Conservation (phyloP, 1,140 invertebrate species). For the Eriosoma lanigerum region DNA sequence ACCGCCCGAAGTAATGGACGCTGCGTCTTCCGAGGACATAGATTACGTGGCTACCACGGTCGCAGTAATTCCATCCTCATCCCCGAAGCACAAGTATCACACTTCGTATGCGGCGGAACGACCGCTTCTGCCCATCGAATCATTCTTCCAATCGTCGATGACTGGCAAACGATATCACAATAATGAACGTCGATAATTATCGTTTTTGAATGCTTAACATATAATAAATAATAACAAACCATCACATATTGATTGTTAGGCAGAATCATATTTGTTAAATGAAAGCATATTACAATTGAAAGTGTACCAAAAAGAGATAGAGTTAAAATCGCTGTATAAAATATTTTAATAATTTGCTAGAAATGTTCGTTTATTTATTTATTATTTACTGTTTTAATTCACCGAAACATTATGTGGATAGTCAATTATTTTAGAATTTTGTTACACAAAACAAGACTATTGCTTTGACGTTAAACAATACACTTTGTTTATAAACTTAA, state of each 20-base stretch:
- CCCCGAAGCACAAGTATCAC: constrained; percentile 6
- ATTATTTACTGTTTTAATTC: neutral
- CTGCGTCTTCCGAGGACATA: constrained; percentile 27
- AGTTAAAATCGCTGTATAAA: too few species aligned
- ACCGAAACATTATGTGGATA: neutral
- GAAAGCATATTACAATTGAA: too few species aligned
- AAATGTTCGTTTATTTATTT: neutral
- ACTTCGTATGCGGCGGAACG: constrained; percentile 59
- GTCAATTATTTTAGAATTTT: neutral
- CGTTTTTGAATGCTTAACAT: neutral
- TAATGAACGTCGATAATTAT: neutral
- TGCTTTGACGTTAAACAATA: neutral
- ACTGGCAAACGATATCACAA: constrained; percentile 10
- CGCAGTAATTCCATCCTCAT: neutral
- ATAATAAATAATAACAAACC: neutral
- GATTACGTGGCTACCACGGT: constrained; percentile 21
- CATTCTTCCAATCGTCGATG: constrained; percentile 60
- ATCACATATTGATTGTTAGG: too few species aligned
- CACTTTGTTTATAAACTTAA: too few species aligned
- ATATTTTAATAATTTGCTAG: too few species aligned
- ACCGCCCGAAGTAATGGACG: neutral
- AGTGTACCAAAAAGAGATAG: too few species aligned
- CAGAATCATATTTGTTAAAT: too few species aligned
- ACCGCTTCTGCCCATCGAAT: constrained; percentile 62
- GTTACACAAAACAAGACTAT: neutral